A percentile compares a stretch with the other conserved stretches of the same genome.
These are phyloP conservation scores for Nymphalis io DNA, from an alignment of 1,140 invertebrate species.

Conservation along the genomic window DNA sequence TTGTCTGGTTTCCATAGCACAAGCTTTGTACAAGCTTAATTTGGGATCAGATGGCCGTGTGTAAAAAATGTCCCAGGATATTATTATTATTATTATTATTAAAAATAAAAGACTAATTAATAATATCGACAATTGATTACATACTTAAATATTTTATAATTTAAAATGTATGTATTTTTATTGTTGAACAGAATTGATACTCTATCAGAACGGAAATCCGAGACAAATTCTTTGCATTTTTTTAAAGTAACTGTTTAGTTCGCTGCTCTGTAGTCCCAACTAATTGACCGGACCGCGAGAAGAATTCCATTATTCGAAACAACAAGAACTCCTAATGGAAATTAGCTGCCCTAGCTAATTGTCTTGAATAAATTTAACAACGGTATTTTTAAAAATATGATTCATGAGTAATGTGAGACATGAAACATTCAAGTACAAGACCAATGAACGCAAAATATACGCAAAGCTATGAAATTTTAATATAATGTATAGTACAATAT, in stretches of 20 bases:
- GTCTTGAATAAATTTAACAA: slow-evolving; percentile 58
- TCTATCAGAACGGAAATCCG: too few species aligned
- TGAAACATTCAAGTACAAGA: neutral
- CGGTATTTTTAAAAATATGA: slow-evolving; percentile 47
- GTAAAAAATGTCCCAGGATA: too few species aligned
- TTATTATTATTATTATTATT: too few species aligned
- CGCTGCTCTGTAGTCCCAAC: slow-evolving; percentile 15
- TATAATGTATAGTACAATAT: slow-evolving; percentile 6
- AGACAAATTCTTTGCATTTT: too few species aligned
- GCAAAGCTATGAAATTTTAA: neutral
- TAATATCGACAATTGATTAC: too few species aligned
- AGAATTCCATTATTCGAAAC: slow-evolving; percentile 50
- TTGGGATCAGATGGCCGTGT: too few species aligned
- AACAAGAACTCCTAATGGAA: slow-evolving; percentile 56
- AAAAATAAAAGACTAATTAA: too few species aligned
- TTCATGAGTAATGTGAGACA: slow-evolving; percentile 6
- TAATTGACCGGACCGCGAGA: slow-evolving; percentile 35
- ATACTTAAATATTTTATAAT: too few species aligned
- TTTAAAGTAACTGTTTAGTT: neutral
- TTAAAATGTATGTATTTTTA: too few species aligned
- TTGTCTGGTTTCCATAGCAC: too few species aligned
- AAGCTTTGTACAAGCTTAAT: too few species aligned
- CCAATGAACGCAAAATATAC: slow-evolving; percentile 16
- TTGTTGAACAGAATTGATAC: too few species aligned
- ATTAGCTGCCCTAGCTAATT: slow-evolving; percentile 56